Percentiles rank a stretch among this genome's conserved stretches.
phyloP scores from a whole-genome alignment of 2,888 invertebrate genomes.

The Pemphredon lugubris region DNA sequence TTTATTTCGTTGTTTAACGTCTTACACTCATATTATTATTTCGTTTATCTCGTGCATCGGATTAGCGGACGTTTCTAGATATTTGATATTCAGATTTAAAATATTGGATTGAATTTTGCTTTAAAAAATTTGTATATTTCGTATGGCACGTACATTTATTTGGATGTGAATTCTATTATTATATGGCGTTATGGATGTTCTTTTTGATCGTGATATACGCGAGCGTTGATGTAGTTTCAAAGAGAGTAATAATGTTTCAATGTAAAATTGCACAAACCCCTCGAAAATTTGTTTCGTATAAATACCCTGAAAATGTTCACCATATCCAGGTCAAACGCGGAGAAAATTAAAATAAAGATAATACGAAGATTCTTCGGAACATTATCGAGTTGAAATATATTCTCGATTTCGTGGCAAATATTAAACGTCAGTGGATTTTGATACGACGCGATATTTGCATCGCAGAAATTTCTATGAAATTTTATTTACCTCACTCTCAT shows the following conservation, averaged over 20 bases:
- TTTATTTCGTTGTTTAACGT: too few species aligned
- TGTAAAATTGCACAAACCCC: background rate
- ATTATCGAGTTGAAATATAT: slow-evolving; percentile 17
- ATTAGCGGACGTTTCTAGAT: too few species aligned
- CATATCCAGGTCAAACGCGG: background rate
- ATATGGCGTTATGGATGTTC: too few species aligned
- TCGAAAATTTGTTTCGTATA: background rate
- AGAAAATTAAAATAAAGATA: slow-evolving; percentile 10
- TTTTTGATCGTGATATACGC: too few species aligned
- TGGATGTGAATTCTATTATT: too few species aligned
- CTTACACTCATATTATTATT: background rate
- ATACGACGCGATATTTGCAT: slow-evolving; percentile 2
- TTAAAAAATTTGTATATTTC: too few species aligned
- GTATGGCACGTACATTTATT: too few species aligned
- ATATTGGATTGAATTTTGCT: too few species aligned
- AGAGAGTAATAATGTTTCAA: too few species aligned
- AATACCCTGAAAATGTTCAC: slow-evolving; percentile 1
- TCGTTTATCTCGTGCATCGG: background rate
- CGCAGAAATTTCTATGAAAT: background rate
- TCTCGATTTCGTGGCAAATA: slow-evolving; percentile 8
- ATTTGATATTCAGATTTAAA: too few species aligned
- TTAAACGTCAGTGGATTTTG: slow-evolving; percentile 14
- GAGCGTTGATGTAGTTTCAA: too few species aligned
- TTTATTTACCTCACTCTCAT: too few species aligned
- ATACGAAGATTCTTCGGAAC: background rate